Conservation (phyloP, 2,888 invertebrate genomes). For the Deladenus siricidicola region DNA sequence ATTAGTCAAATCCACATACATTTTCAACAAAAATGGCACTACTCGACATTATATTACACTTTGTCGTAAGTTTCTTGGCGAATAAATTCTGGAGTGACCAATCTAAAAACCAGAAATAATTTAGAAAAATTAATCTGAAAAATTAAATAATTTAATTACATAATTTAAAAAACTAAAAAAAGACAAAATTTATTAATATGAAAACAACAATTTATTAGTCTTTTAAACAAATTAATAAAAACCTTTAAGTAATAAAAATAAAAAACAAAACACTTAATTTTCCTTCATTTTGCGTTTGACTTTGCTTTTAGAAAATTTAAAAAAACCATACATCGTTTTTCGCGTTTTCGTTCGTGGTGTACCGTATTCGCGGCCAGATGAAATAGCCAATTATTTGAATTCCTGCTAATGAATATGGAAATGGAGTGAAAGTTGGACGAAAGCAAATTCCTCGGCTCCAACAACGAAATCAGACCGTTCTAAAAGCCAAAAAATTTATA, state of each 20-base stretch:
- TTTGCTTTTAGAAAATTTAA: too few species aligned
- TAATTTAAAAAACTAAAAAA: too few species aligned
- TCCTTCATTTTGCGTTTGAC: too few species aligned
- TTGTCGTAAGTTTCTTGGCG: not conserved
- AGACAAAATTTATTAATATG: too few species aligned
- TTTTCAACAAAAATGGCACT: slow-evolving; percentile 53
- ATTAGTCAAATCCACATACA: slow-evolving; percentile 1
- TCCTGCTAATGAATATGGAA: not conserved
- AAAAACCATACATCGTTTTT: not conserved
- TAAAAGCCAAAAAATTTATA: not conserved
- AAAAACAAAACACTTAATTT: too few species aligned
- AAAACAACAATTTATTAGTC: too few species aligned
- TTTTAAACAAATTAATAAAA: too few species aligned
- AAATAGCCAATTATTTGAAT: not conserved
- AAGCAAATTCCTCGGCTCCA: slow-evolving; percentile 14
- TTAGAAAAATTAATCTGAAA: slow-evolving; percentile 12
- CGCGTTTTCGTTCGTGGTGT: not conserved
- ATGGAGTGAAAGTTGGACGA: slow-evolving; percentile 17
- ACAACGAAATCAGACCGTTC: slow-evolving; percentile 12
- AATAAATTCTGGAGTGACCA: slow-evolving; percentile 8
- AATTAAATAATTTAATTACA: slow-evolving; percentile 3
- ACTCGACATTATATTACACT: slow-evolving; percentile 12
- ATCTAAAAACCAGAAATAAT: slow-evolving; percentile 2
- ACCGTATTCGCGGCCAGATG: not conserved
- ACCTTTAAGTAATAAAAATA: too few species aligned